A percentile compares a stretch with the other conserved stretches of the same genome.
Evolutionary conservation across 2,113 vertebrate species (phyloP).

Genomic region (Brachyistius frenatus): DNA sequence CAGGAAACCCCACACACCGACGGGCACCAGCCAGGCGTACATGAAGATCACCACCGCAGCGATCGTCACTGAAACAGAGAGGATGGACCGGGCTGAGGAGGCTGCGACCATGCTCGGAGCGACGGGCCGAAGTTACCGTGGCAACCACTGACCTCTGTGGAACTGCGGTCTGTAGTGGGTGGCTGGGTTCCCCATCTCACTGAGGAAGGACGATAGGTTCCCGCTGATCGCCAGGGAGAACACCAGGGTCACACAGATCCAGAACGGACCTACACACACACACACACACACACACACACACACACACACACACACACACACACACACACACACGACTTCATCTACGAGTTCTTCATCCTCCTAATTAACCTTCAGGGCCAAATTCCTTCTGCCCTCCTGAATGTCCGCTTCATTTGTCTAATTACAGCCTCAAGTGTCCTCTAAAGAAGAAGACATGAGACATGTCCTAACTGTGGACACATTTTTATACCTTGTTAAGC

Average conservation of each 20-base stretch:
- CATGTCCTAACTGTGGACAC: no score
- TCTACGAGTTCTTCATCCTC: no score
- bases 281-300: slow-evolving; percentile 4
- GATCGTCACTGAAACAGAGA: slow-evolving; percentile 82
- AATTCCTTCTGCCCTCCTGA: no score
- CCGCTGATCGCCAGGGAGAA: slow-evolving; percentile 88
- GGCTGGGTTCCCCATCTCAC: slow-evolving; percentile 65
- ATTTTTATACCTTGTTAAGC: no score
- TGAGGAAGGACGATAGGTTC: slow-evolving; percentile 86
- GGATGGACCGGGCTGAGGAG: not conserved
- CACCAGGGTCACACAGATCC: slow-evolving; percentile 91
- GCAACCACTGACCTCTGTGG: slow-evolving; percentile 85
- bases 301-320: slow-evolving; percentile 1
- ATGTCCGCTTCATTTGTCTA: no score
- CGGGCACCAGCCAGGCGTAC: slow-evolving; percentile 89
- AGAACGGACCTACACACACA: slow-evolving; percentile 88
- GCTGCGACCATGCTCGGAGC: not conserved
- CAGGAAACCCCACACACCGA: slow-evolving; percentile 89
- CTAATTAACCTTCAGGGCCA: no score
- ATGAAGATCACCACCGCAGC: slow-evolving; percentile 87
- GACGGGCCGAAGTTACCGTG: fast-evolving
- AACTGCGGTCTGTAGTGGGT: slow-evolving; percentile 90
- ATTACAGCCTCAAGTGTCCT: not conserved
- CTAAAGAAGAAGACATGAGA: no score
- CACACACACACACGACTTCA: not conserved